These are phyloP conservation scores for Marronus borbonicus DNA, from an alignment of 2,888 invertebrate species.

Conservation along the genomic window DNA sequence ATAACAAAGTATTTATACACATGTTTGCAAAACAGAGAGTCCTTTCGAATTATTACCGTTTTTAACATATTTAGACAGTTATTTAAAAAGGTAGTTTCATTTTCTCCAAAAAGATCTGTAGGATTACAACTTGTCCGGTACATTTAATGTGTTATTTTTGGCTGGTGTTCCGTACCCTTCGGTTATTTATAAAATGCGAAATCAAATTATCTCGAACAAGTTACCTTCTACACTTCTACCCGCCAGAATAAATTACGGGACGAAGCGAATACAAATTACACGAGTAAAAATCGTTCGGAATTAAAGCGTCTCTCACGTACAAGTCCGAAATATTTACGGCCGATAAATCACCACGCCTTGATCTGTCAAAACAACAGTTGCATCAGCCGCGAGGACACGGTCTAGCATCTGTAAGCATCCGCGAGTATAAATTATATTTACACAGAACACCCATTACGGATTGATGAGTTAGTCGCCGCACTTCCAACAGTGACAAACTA, in stretches of 20 bases:
- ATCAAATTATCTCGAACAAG: not conserved
- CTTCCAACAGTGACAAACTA: conserved; percentile 31
- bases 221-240: not conserved
- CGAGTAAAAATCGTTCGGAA: conserved; percentile 33
- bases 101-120: not conserved
- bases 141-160: not conserved
- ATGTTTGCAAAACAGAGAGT: no score
- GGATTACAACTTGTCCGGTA: no score
- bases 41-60: no score
- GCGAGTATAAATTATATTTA: conserved; percentile 35
- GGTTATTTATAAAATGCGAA: conserved; percentile 7
- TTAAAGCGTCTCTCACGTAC: conserved; percentile 29
- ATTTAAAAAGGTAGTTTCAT: not conserved
- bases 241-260: conserved; percentile 25
- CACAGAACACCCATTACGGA: conserved; percentile 35
- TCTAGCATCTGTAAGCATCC: conserved; percentile 36
- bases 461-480: conserved; percentile 24
- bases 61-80: no score
- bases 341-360: conserved; percentile 40
- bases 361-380: conserved; percentile 47
- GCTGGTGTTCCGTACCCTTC: not conserved
- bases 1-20: no score
- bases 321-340: conserved; percentile 37
- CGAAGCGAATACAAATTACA: conserved; percentile 29
- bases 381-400: conserved; percentile 20